Evolutionary conservation across 2,888 invertebrate genomes (phyloP).

Genomic region (Hipparchia semele): DNA sequence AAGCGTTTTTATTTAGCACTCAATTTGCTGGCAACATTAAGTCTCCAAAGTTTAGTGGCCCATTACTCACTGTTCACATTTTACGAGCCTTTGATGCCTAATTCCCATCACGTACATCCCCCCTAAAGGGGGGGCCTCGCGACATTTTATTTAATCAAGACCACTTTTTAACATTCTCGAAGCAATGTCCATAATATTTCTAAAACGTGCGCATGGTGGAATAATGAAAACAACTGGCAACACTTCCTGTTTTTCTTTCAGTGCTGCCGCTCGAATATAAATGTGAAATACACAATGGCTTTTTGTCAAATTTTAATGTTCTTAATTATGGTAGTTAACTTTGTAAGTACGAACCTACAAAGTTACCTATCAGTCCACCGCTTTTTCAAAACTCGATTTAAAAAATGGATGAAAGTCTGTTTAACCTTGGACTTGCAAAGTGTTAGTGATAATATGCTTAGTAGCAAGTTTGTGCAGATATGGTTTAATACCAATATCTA

Average conservation of each 20-base stretch:
- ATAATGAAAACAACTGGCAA: slow-evolving; percentile 51
- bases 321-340: no score
- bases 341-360: no score
- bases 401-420: no score
- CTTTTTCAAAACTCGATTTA: no score
- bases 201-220: slow-evolving; percentile 50
- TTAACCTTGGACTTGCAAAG: no score
- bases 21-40: slow-evolving; percentile 37
- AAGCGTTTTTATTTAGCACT: slow-evolving; percentile 36
- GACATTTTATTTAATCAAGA: slow-evolving; percentile 81
- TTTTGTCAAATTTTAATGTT: slow-evolving; percentile 8
- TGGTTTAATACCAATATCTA: no score
- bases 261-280: slow-evolving; percentile 43
- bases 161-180: slow-evolving; percentile 77
- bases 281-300: slow-evolving; percentile 27
- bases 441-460: no score
- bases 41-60: slow-evolving; percentile 48
- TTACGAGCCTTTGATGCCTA: slow-evolving; percentile 54
- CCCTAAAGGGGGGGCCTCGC: slow-evolving; percentile 46
- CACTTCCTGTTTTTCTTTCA: slow-evolving; percentile 50
- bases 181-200: slow-evolving; percentile 66
- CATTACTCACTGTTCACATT: slow-evolving; percentile 54
- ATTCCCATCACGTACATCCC: slow-evolving; percentile 66
- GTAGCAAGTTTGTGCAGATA: no score
- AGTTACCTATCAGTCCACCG: no score